Percentiles rank a stretch among this genome's conserved stretches.
Conservation (phyloP, 2,113 vertebrate species). For the Podilymbus podiceps region DNA sequence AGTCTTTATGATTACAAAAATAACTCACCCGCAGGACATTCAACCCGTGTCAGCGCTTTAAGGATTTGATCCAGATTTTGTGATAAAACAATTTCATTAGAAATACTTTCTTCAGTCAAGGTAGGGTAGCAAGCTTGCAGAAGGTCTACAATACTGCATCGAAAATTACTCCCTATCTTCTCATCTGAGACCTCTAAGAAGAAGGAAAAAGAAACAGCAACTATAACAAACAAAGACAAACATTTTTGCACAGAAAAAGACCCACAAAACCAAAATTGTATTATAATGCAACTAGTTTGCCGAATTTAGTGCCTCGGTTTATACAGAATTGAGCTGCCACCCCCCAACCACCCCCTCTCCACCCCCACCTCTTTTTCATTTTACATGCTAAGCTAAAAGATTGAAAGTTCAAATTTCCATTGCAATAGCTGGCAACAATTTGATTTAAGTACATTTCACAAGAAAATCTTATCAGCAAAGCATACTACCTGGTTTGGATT, state of each 20-base stretch:
- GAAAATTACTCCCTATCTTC: constrained; percentile 73
- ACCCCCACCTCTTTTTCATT: not conserved
- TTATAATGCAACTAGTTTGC: not conserved
- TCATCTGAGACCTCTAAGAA: constrained; percentile 73
- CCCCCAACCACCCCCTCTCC: not conserved
- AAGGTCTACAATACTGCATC: constrained; percentile 84
- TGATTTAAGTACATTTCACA: not conserved
- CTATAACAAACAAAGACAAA: not conserved
- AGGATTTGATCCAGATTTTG: constrained; percentile 83
- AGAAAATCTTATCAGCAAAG: not conserved
- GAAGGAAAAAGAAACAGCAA: not conserved
- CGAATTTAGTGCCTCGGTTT: not conserved
- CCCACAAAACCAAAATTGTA: not conserved
- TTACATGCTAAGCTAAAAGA: not conserved
- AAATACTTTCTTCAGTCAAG: constrained; percentile 84
- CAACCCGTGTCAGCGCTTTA: constrained; percentile 73
- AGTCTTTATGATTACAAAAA: not conserved
- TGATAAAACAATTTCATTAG: constrained; percentile 71
- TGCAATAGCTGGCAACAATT: not conserved
- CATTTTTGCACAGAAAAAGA: not conserved
- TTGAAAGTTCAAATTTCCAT: not conserved
- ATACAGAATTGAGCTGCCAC: not conserved
- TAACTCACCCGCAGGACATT: constrained; percentile 76
- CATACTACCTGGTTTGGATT: constrained; percentile 80
- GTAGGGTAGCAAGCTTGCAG: constrained; percentile 82